phyloP scores from a whole-genome alignment of 1,140 invertebrate species.

The Himalopsyche phryganea region DNA sequence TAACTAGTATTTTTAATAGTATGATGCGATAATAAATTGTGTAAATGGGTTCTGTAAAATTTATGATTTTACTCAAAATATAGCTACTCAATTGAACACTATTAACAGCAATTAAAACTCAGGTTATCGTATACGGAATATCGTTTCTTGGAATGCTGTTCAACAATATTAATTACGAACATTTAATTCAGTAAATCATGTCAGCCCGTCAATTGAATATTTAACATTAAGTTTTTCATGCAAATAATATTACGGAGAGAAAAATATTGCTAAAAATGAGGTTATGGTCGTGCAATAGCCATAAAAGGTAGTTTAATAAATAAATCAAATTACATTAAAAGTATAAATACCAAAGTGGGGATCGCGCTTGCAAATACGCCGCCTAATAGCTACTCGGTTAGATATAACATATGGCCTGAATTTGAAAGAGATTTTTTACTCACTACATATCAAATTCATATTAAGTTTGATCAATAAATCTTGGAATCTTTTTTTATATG shows the following conservation, averaged over 20 bases:
- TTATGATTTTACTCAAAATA: no score
- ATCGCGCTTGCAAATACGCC: background rate
- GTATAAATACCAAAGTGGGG: conserved; percentile 7
- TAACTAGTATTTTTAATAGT: no score
- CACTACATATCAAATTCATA: no score
- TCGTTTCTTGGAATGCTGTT: conserved; percentile 1
- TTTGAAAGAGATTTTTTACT: no score
- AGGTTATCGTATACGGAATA: background rate
- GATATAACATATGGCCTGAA: no score
- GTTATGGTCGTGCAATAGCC: conserved; percentile 7
- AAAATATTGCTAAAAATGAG: conserved; percentile 15
- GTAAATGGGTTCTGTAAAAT: no score
- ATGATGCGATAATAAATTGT: no score
- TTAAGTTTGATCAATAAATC: no score
- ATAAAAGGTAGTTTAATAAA: conserved; percentile 12
- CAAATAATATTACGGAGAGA: conserved; percentile 2
- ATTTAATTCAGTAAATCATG: background rate
- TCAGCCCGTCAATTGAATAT: background rate
- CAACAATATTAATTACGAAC: conserved; percentile 8
- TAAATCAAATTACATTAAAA: conserved; percentile 26
- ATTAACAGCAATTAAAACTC: no score
- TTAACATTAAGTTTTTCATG: conserved; percentile 17
- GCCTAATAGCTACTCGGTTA: no score
- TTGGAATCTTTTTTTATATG: no score
- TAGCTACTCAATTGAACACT: no score